Percentiles rank a stretch among this genome's conserved stretches.
Conservation (phyloP, 37 sponge, comb jelly and placozoan species). For the Petrosia ficiformis region DNA sequence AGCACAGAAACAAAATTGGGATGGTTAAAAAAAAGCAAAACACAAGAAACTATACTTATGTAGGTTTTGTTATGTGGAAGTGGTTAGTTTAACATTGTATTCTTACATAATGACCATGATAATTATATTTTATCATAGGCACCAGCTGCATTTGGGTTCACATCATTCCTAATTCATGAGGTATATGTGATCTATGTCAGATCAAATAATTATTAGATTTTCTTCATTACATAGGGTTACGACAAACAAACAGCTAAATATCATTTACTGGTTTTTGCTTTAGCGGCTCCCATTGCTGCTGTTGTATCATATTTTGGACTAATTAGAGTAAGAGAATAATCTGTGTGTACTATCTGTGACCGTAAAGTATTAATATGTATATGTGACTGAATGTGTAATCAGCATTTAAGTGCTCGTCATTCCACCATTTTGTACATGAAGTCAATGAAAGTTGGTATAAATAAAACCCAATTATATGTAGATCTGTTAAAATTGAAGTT, state of each 20-base stretch:
- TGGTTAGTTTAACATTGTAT: no score
- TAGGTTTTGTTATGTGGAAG: no score
- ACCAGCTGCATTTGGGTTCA: conserved; percentile 98
- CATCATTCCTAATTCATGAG: conserved; percentile 93
- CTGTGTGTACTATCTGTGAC: background rate
- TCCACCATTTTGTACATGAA: no score
- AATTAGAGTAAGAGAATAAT: conserved; percentile 47
- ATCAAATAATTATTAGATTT: background rate
- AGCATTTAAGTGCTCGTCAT: no score
- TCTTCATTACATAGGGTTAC: conserved; percentile 68
- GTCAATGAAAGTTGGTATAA: no score
- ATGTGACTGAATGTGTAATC: no score
- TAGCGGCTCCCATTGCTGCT: conserved; percentile 88
- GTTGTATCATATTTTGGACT: conserved; percentile 84
- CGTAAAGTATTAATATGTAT: no score
- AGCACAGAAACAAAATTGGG: no score
- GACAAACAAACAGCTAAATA: conserved; percentile 69
- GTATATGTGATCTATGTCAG: conserved; percentile 30
- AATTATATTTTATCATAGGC: conserved; percentile 46
- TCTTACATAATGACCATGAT: background rate
- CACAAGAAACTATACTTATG: no score
- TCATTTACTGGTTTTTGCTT: conserved; percentile 80
- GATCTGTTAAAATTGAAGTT: no score
- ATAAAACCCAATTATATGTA: no score
- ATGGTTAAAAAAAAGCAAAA: no score